phyloP scores from a whole-genome alignment of 35 echinoderm and acorn worm species.

The Lytechinus pictus region DNA sequence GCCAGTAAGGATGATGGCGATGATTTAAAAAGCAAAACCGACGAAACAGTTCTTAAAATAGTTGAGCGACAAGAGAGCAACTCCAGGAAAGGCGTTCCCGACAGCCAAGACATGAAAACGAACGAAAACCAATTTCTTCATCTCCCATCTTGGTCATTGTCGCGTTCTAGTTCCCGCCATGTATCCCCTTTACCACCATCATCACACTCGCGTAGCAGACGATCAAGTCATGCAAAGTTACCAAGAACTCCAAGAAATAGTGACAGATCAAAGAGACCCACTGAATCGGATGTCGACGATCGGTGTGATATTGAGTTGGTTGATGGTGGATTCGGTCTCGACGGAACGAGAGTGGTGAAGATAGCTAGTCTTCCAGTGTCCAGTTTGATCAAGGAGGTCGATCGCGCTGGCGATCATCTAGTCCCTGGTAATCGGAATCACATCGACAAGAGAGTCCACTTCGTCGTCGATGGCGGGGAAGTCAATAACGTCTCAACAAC shows the following conservation, averaged over 20 bases:
- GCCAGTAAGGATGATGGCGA: background rate
- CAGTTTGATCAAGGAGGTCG: background rate
- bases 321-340: background rate
- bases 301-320: background rate
- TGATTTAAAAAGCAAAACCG: background rate
- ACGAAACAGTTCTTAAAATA: background rate
- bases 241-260: background rate
- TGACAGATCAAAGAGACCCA: background rate
- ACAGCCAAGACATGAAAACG: background rate
- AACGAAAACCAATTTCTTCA: background rate
- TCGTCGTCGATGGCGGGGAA: background rate
- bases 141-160: slow-evolving; percentile 15
- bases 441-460: slow-evolving; percentile 1
- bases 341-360: slow-evolving; percentile 26
- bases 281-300: background rate
- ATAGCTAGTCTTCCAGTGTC: background rate
- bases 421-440: slow-evolving; percentile 9
- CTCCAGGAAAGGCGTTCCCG: background rate
- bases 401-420: background rate
- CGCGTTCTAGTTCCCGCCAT: background rate
- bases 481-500: background rate
- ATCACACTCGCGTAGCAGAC: slow-evolving; percentile 10
- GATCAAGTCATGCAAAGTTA: slow-evolving; percentile 17
- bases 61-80: background rate
- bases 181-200: slow-evolving; percentile 24